Base-by-base conservation (phyloP, 2,113 vertebrate genomes). In the Scomber colias region DNA sequence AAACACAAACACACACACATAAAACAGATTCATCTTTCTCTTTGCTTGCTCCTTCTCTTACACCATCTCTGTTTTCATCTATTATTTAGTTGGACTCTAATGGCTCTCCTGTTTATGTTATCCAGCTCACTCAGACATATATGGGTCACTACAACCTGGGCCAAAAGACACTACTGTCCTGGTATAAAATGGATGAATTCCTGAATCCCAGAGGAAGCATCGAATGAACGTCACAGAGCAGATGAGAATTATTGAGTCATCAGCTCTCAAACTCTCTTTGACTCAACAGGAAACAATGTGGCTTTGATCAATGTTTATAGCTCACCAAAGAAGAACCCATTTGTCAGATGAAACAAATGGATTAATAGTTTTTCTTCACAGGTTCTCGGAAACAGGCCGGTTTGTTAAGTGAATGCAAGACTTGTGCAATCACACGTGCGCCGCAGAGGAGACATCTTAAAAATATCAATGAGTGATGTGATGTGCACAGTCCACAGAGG, bases 11-110 rank as follows among this genome's bases (percentile, higher is more conserved):
- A 55, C 21, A 61, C 1, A 46, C 12, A 46, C 12, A 19, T 10
- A n/a, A 48, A 40, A 40, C 7, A 9, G 35, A 40, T 2, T 40
- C 35, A 40, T 40, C 35, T 2, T 40, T 40, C 15, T 61, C 59
- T 8, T n/a, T 30, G 3, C 16, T 27, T 21, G 48, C 4, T 14
- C 16, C 55, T 44, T 21, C 1, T 73, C 44, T 46, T 40, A 31
- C 12, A 14, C 35, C 44, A 35, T 63, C 81, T 70, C 16, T 27
- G 51, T 77, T 60, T 57, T 76, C 67, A 83, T 89, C 60, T 53
- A 82, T 89, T 84, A 89, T 83, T 89, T 45, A 88, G 64, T 15
- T 21, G 16, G 35, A 57, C 53, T 60, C 59, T 80, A 85, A 85
- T 80, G 83, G 67, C 53, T 19, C 53, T 62, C 50, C 9, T 51